These are phyloP conservation scores for Ochropleura leucogaster DNA, from an alignment of 2,888 invertebrate genomes.

Conservation along the genomic window DNA sequence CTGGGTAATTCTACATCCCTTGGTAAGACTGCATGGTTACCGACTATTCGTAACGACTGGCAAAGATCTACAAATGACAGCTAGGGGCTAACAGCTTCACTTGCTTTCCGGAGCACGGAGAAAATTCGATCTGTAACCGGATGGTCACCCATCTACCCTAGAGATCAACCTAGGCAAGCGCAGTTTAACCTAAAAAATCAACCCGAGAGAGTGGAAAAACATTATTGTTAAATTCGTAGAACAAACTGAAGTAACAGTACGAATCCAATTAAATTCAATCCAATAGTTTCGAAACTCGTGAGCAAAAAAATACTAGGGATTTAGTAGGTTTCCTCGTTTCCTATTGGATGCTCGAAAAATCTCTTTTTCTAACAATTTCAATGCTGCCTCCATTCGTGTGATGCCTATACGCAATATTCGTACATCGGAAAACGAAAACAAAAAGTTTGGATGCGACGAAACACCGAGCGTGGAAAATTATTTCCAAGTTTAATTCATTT, in stretches of 20 bases:
- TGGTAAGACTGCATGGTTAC: no score
- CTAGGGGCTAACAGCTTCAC: no score
- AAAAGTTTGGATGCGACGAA: background rate
- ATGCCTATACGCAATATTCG: slow-evolving; percentile 9
- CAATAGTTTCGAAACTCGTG: slow-evolving; percentile 23
- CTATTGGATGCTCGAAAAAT: slow-evolving; percentile 26
- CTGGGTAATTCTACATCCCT: no score
- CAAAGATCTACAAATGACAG: no score
- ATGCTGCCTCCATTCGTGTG: background rate
- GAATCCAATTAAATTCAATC: slow-evolving; percentile 20
- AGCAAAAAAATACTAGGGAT: background rate
- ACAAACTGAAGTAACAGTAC: background rate
- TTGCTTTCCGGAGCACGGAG: no score
- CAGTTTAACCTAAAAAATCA: no score
- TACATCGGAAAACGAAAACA: background rate
- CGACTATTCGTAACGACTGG: no score
- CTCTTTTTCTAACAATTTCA: slow-evolving; percentile 21
- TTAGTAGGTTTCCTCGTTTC: slow-evolving; percentile 21
- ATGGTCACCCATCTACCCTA: no score
- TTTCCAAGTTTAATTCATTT: background rate
- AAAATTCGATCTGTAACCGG: no score
- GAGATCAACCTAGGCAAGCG: no score
- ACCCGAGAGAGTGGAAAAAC: background rate
- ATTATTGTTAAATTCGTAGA: background rate
- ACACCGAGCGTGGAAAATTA: background rate